Evolutionary conservation across 2,797 vertebrate genomes (phyloP).

Genomic region (Melanotaenia maccullochi): DNA sequence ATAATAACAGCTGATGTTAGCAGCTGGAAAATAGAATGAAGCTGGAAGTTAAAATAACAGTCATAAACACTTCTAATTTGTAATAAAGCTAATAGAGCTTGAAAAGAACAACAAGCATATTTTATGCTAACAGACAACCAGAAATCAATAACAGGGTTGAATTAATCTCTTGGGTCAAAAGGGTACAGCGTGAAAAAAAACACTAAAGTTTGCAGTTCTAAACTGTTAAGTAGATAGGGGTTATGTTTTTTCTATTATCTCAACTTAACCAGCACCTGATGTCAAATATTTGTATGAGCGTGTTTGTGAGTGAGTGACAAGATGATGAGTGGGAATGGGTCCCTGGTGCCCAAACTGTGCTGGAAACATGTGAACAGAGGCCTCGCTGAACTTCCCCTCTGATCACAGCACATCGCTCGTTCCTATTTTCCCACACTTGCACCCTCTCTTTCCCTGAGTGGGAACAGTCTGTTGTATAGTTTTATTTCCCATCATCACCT

Average conservation of each 20-base stretch:
- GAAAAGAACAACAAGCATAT: background rate
- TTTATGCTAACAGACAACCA: constrained; percentile 1
- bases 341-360: constrained; percentile 49
- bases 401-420: constrained; percentile 44
- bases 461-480: constrained; percentile 24
- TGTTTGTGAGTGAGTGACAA: constrained; percentile 56
- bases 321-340: constrained; percentile 58
- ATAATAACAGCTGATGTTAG: too few species aligned
- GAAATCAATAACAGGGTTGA: background rate
- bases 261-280: constrained; percentile 58
- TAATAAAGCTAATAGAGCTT: too few species aligned
- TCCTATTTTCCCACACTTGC: constrained; percentile 59
- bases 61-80: too few species aligned
- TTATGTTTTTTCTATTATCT: constrained; percentile 72
- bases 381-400: constrained; percentile 34
- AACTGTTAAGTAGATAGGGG: constrained; percentile 20
- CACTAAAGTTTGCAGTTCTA: constrained; percentile 9
- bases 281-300: constrained; percentile 33
- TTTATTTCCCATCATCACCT: constrained; percentile 43
- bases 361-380: constrained; percentile 62
- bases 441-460: constrained; percentile 21
- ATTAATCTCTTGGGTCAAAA: too few species aligned
- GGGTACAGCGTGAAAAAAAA: constrained; percentile 8
- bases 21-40: too few species aligned
- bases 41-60: too few species aligned